Evolutionary conservation across 2,888 invertebrate genomes (phyloP).

Genomic region (Hartigia nigra): DNA sequence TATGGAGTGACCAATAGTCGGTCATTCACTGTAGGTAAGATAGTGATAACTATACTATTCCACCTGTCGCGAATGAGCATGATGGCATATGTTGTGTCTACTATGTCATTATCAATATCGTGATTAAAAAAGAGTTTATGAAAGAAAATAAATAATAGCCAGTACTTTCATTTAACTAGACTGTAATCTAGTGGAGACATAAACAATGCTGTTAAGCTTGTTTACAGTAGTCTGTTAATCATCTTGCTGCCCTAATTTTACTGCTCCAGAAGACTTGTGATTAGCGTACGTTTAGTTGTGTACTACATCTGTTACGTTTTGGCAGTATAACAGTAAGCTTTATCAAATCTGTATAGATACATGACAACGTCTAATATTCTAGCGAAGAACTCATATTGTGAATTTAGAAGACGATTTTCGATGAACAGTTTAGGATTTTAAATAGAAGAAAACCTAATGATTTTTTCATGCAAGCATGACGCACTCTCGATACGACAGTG

Average conservation of each 20-base stretch:
- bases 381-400: not conserved
- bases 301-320: not conserved
- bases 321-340: not conserved
- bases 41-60: not conserved
- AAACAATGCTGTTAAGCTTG: not conserved
- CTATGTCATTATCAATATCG: not conserved
- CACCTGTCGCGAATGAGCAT: not conserved
- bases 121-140: not conserved
- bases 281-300: not conserved
- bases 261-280: not conserved
- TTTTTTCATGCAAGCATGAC: conserved; percentile 37
- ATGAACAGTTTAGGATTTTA: not conserved
- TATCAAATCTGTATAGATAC: not conserved
- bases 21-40: not conserved
- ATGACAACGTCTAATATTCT: not conserved
- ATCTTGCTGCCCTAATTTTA: not conserved
- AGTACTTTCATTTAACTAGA: not conserved
- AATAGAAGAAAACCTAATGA: conserved; percentile 29
- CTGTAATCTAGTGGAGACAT: not conserved
- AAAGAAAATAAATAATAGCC: not conserved
- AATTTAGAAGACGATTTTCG: not conserved
- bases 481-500: conserved; percentile 34
- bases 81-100: not conserved
- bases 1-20: not conserved
- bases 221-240: not conserved